phyloP scores from a whole-genome alignment of 92 coral and sea anemone species.

The Zoanthus gigantus region DNA sequence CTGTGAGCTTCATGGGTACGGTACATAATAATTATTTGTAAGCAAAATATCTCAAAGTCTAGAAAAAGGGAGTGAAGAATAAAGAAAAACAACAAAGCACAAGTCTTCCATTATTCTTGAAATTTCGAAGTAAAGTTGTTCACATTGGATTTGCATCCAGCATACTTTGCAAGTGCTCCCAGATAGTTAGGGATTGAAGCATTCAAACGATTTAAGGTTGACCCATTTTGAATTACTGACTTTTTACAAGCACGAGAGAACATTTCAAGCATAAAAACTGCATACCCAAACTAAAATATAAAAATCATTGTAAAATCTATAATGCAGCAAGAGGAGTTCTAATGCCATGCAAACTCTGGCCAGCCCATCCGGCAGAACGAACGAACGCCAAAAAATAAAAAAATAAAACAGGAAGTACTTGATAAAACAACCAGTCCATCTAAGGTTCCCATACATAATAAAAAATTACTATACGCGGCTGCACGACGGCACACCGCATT shows the following conservation, averaged over 20 bases:
- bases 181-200: slow-evolving; percentile 12
- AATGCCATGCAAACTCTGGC: slow-evolving; percentile 13
- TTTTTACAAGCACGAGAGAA: slow-evolving; percentile 14
- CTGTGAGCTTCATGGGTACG: no score
- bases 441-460: slow-evolving; percentile 16
- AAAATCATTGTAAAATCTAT: slow-evolving; percentile 13
- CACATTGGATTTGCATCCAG: no score
- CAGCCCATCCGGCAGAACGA: slow-evolving; percentile 25
- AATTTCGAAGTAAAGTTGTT: no score
- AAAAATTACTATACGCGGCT: slow-evolving; percentile 10
- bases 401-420: background rate
- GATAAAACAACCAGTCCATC: slow-evolving; percentile 13
- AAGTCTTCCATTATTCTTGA: no score
- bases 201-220: slow-evolving; percentile 24
- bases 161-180: slow-evolving; percentile 26
- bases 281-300: slow-evolving; percentile 18
- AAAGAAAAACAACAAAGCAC: background rate
- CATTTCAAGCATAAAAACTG: slow-evolving; percentile 15
- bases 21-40: no score
- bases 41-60: no score
- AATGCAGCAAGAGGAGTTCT: slow-evolving; percentile 18
- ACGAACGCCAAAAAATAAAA: slow-evolving; percentile 19
- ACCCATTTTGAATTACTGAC: slow-evolving; percentile 24
- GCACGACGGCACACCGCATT: background rate
- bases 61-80: no score